phyloP scores from a whole-genome alignment of 2,888 invertebrate genomes.

The Halictus quadricinctus region DNA sequence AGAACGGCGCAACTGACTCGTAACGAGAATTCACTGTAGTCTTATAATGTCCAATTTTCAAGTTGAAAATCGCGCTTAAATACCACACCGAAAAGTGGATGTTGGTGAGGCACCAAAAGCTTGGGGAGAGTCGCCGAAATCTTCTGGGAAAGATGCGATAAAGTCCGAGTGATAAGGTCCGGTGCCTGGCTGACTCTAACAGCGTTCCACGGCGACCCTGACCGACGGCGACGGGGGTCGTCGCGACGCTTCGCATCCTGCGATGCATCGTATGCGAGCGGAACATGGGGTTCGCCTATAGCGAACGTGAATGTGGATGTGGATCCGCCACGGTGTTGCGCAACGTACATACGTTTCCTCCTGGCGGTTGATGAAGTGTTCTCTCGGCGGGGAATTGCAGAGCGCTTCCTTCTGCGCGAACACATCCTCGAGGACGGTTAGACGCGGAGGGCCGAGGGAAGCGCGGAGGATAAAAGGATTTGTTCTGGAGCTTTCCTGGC shows the following conservation, averaged over 20 bases:
- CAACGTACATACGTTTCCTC: constrained; percentile 41
- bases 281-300: not conserved
- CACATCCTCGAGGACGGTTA: constrained; percentile 38
- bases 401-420: constrained; percentile 50
- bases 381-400: constrained; percentile 60
- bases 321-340: constrained; percentile 33
- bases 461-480: constrained; percentile 60
- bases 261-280: not conserved
- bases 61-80: no score
- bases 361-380: constrained; percentile 58
- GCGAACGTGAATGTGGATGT: constrained; percentile 4
- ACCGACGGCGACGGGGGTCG: not conserved
- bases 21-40: no score
- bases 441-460: constrained; percentile 31
- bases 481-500: constrained; percentile 48
- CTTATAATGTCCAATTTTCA: no score
- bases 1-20: no score
- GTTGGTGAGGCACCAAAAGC: no score
- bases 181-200: not conserved
- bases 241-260: not conserved
- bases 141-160: not conserved
- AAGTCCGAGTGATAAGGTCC: not conserved
- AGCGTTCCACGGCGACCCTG: not conserved
- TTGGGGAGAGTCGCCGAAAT: not conserved
- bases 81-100: no score